These are phyloP conservation scores for Lipophrys pholis DNA, from an alignment of 2,113 vertebrate species.

Conservation along the genomic window DNA sequence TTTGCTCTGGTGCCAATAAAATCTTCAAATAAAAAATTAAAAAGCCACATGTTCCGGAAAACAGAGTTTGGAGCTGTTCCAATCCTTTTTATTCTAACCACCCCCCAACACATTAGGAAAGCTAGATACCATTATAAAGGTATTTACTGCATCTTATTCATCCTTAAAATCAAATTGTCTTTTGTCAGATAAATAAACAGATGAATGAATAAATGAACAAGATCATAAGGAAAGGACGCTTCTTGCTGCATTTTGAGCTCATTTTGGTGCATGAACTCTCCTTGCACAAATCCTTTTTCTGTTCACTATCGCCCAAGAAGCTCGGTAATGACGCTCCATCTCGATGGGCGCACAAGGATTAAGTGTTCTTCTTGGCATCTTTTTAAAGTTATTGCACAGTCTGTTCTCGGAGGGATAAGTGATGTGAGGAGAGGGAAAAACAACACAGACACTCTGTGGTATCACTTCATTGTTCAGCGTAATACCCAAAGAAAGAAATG, in stretches of 20 bases:
- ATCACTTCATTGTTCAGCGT: not conserved
- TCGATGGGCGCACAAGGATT: constrained; percentile 49
- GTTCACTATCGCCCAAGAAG: constrained; percentile 49
- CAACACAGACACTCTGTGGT: not conserved
- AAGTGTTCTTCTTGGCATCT: constrained; percentile 36
- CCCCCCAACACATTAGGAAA: constrained; percentile 22
- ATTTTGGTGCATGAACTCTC: constrained; percentile 51
- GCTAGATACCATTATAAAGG: constrained; percentile 18
- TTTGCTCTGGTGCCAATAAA: not conserved
- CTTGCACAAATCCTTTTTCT: constrained; percentile 55
- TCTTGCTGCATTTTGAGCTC: constrained; percentile 39
- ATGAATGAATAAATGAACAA: not conserved
- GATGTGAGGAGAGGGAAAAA: constrained; percentile 11
- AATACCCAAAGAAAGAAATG: not conserved
- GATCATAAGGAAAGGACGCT: not conserved
- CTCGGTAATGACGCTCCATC: constrained; percentile 47
- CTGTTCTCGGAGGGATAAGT: constrained; percentile 4
- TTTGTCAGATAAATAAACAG: constrained; percentile 20
- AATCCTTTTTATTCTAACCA: constrained; percentile 14
- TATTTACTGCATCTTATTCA: constrained; percentile 35
- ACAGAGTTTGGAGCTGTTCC: constrained; percentile 16
- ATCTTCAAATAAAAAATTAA: not conserved
- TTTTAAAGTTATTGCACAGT: constrained; percentile 32
- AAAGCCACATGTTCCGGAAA: not conserved
- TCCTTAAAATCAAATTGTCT: constrained; percentile 50